Evolutionary conservation across 2,888 invertebrate genomes (phyloP).

Genomic region (Caradrina clavipalpis): DNA sequence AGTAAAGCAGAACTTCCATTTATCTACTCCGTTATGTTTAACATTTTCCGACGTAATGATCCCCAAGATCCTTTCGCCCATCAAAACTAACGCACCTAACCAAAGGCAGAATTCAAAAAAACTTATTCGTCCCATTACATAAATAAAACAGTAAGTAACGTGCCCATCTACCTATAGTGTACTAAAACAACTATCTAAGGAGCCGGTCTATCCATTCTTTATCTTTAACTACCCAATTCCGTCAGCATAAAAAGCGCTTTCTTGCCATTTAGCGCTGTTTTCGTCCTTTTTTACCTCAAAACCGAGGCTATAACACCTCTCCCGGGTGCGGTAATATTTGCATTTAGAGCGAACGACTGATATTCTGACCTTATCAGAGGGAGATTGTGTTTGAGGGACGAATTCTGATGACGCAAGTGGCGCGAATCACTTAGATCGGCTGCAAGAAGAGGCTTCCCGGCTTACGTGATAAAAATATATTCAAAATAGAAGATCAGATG

Average conservation of each 20-base stretch:
- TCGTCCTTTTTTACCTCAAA: constrained; percentile 88
- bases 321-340: constrained; percentile 89
- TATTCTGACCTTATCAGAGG: constrained; percentile 89
- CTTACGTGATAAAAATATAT: constrained; percentile 70
- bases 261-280: constrained; percentile 88
- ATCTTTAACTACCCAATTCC: constrained; percentile 86
- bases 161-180: constrained; percentile 62
- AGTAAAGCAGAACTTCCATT: constrained; percentile 35
- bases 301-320: constrained; percentile 88
- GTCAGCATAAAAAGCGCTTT: constrained; percentile 87
- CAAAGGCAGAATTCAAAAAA: constrained; percentile 48
- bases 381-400: constrained; percentile 87
- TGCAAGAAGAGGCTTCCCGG: constrained; percentile 63
- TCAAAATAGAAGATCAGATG: constrained; percentile 44
- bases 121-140: constrained; percentile 56
- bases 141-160: constrained; percentile 66
- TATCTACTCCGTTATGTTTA: constrained; percentile 15
- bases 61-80: constrained; percentile 27
- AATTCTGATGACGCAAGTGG: constrained; percentile 82
- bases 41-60: constrained; percentile 15
- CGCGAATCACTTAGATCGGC: constrained; percentile 72
- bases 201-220: constrained; percentile 84
- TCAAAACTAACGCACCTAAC: constrained; percentile 51
- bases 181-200: constrained; percentile 75
- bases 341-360: constrained; percentile 90